Evolutionary conservation across 2,888 invertebrate genomes (phyloP).

Genomic region (Allophyes oxyacanthae): DNA sequence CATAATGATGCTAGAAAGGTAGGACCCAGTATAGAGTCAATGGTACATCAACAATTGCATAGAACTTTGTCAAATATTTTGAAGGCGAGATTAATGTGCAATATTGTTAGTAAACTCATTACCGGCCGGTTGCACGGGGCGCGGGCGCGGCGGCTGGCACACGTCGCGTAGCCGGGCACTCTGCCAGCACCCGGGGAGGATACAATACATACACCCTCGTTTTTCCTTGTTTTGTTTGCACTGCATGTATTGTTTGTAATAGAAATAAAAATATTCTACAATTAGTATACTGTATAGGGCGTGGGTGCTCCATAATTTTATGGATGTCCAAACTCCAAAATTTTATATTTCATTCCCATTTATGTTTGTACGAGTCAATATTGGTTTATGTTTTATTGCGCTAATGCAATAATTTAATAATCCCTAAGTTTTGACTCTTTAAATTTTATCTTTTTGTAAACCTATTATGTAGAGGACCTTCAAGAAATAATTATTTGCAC

Average conservation of each 20-base stretch:
- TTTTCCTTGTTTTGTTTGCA: conserved; percentile 51
- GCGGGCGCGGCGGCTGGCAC: conserved; percentile 65
- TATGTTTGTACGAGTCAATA: neutral
- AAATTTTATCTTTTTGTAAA: too few relatives aligned
- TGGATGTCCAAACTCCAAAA: neutral
- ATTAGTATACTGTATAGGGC: conserved; percentile 12
- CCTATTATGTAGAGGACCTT: too few relatives aligned
- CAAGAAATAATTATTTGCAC: too few relatives aligned
- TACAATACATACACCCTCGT: conserved; percentile 51
- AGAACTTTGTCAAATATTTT: conserved; percentile 25
- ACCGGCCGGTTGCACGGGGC: conserved; percentile 69
- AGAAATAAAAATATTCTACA: conserved; percentile 38
- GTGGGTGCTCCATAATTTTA: neutral
- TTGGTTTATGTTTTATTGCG: too few relatives aligned
- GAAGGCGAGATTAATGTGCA: conserved; percentile 58
- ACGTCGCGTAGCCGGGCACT: conserved; percentile 63
- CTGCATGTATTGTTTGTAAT: conserved; percentile 37
- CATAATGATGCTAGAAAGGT: too few relatives aligned
- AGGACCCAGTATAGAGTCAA: neutral
- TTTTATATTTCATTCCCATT: neutral
- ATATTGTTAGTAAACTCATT: conserved; percentile 68
- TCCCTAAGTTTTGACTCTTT: too few relatives aligned
- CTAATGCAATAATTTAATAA: too few relatives aligned
- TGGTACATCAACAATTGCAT: conserved; percentile 21
- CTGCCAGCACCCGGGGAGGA: conserved; percentile 74